phyloP scores from a whole-genome alignment of 92 coral and sea anemone genomes.

The Chrysogorgia sp. region DNA sequence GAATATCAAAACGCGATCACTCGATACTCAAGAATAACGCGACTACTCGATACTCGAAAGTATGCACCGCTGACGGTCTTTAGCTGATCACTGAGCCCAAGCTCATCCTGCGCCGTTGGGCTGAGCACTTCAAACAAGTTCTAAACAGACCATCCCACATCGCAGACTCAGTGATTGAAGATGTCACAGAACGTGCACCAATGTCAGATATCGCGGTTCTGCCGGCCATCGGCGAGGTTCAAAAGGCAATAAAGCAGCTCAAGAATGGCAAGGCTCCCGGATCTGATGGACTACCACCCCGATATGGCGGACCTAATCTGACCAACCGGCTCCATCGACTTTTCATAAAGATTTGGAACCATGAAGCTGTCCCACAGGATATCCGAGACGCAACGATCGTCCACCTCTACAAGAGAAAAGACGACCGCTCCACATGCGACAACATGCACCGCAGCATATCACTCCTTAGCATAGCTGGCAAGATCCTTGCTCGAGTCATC shows the following conservation, averaged over 20 bases:
- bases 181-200: neutral
- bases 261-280: no score
- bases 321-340: slow-evolving; percentile 1
- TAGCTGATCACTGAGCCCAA: no score
- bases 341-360: slow-evolving; percentile 2
- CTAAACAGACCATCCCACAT: neutral
- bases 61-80: no score
- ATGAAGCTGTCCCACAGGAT: slow-evolving; percentile 5
- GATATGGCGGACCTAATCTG: slow-evolving; percentile 18
- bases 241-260: neutral
- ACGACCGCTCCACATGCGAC: neutral
- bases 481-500: no score
- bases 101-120: slow-evolving; percentile 3
- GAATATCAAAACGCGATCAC: no score
- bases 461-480: neutral
- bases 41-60: no score
- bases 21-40: no score
- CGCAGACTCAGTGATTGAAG: neutral
- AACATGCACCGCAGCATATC: neutral
- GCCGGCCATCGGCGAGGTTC: neutral
- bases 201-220: neutral
- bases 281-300: no score
- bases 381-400: no score
- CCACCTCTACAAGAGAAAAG: slow-evolving; percentile 1
- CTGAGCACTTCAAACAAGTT: neutral